Percentiles rank a stretch among this genome's conserved stretches.
Conservation (phyloP, 2,888 invertebrate species). For the Tinea trinotella region DNA sequence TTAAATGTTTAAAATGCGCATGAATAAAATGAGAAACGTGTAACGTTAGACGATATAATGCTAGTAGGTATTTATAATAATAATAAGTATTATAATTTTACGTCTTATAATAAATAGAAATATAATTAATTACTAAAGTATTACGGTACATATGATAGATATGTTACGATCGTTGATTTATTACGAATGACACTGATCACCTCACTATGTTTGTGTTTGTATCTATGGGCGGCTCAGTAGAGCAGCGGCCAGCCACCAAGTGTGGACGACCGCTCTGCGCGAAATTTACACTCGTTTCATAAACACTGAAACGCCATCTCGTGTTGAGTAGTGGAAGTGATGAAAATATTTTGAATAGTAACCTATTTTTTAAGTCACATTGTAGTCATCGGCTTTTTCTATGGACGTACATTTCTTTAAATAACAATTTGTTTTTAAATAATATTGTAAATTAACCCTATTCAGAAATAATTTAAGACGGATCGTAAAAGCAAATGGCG, state of each 20-base stretch:
- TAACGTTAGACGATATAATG: too few species aligned
- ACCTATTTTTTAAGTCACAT: background rate
- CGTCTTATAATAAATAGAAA: too few species aligned
- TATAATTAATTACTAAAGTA: too few species aligned
- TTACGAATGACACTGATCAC: background rate
- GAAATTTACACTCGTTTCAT: background rate
- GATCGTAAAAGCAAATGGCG: slow-evolving; percentile 31
- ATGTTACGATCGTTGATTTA: background rate
- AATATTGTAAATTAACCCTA: too few species aligned
- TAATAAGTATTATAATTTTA: too few species aligned
- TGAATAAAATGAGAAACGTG: too few species aligned
- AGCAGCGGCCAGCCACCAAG: background rate
- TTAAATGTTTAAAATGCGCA: too few species aligned
- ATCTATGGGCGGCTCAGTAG: background rate
- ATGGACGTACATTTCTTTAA: too few species aligned
- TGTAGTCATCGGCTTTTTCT: background rate
- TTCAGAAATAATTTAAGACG: background rate
- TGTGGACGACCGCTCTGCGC: slow-evolving; percentile 6
- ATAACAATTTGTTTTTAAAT: too few species aligned
- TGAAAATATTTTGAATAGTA: background rate
- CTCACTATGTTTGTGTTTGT: background rate
- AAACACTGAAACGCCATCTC: slow-evolving; percentile 16
- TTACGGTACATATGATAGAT: too few species aligned
- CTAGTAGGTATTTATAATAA: too few species aligned
- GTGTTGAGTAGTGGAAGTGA: slow-evolving; percentile 13